These are phyloP conservation scores for Scaptomyza flava DNA, from an alignment of 2,888 invertebrate species.

Conservation along the genomic window DNA sequence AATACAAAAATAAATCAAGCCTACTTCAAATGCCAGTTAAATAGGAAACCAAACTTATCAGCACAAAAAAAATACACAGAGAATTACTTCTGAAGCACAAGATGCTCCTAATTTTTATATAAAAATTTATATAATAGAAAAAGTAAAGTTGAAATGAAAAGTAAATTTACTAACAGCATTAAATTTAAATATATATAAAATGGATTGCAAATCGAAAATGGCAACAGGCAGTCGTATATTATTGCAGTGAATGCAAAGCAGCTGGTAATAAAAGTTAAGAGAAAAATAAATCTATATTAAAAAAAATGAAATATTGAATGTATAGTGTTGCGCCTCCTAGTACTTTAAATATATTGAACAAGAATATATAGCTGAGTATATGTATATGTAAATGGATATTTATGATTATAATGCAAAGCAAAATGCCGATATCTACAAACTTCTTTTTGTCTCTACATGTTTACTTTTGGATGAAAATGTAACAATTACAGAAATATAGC, in stretches of 20 bases:
- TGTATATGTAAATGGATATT: slow-evolving; percentile 69
- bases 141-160: slow-evolving; percentile 22
- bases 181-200: slow-evolving; percentile 54
- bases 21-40: slow-evolving; percentile 49
- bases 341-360: slow-evolving; percentile 68
- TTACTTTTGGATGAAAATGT: slow-evolving; percentile 53
- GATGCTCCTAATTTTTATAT: slow-evolving; percentile 51
- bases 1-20: slow-evolving; percentile 25
- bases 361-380: slow-evolving; percentile 64
- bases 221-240: slow-evolving; percentile 24
- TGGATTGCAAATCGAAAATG: slow-evolving; percentile 30
- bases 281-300: slow-evolving; percentile 48
- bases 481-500: slow-evolving; percentile 47
- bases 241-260: slow-evolving; percentile 24
- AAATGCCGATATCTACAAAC: slow-evolving; percentile 59
- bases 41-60: slow-evolving; percentile 44
- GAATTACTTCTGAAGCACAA: slow-evolving; percentile 48
- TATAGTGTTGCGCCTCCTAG: slow-evolving; percentile 79
- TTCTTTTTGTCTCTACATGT: slow-evolving; percentile 63
- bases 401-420: slow-evolving; percentile 53
- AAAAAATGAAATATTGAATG: slow-evolving; percentile 68
- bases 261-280: slow-evolving; percentile 28
- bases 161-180: slow-evolving; percentile 46
- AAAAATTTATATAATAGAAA: slow-evolving; percentile 18
- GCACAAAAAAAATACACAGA: slow-evolving; percentile 40